Evolutionary conservation across 2,888 invertebrate species (phyloP).

Genomic region (Himalopsyche japonica): DNA sequence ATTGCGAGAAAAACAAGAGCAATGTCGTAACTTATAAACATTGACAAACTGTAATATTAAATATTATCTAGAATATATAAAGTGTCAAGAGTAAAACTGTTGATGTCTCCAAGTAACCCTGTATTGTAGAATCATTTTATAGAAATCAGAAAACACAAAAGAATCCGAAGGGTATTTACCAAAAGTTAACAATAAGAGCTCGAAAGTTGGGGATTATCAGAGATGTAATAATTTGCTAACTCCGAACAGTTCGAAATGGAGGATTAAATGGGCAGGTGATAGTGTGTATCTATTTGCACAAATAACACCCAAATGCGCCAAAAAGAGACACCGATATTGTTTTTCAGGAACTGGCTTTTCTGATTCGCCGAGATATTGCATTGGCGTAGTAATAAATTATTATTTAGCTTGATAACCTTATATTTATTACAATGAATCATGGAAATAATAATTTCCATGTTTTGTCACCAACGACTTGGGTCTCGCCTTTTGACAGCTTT

Average conservation of each 20-base stretch:
- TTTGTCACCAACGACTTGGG: no score
- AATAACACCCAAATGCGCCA: background rate
- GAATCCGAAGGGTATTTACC: slow-evolving; percentile 29
- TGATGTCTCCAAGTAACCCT: background rate
- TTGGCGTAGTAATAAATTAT: no score
- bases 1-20: no score
- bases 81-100: no score
- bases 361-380: background rate
- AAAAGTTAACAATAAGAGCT: slow-evolving; percentile 31
- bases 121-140: slow-evolving; percentile 11
- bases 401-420: no score
- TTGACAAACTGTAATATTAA: no score
- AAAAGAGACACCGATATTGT: background rate
- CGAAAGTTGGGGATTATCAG: slow-evolving; percentile 30
- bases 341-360: background rate
- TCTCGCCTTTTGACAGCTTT: no score
- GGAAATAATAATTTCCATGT: no score
- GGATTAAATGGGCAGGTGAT: background rate
- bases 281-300: background rate
- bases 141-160: slow-evolving; percentile 13
- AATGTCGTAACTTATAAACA: no score
- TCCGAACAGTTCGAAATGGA: background rate
- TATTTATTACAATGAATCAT: no score
- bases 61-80: no score
- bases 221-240: slow-evolving; percentile 35